A percentile compares a stretch with the other conserved stretches of the same genome.
These are phyloP conservation scores for Peromyscus leucopus DNA, from an alignment of 2,113 vertebrate genomes.

Conservation along the genomic window DNA sequence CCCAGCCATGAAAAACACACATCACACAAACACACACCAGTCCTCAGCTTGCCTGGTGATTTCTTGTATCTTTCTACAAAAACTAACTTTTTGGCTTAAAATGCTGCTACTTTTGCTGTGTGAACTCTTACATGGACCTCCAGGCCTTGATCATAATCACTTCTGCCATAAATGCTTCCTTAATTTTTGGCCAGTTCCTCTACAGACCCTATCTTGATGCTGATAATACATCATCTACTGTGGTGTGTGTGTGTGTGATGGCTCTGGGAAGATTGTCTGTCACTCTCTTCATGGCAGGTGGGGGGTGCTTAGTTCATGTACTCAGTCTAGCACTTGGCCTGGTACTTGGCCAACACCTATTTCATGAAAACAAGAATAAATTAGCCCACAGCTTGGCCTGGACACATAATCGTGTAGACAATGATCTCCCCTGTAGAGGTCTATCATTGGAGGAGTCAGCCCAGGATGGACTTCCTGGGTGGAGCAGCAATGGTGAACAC, in stretches of 20 bases:
- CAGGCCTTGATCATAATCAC: neutral
- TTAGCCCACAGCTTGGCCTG: neutral
- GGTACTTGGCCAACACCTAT: neutral
- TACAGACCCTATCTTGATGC: neutral
- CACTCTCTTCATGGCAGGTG: neutral
- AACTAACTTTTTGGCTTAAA: neutral
- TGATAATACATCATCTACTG: too few species aligned
- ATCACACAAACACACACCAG: neutral
- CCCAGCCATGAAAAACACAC: neutral
- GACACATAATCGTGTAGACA: neutral
- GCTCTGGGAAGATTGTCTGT: neutral
- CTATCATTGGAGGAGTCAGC: neutral
- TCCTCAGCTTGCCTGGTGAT: neutral
- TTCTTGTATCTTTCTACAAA: neutral
- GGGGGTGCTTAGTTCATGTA: neutral
- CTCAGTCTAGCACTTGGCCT: neutral
- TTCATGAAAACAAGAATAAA: neutral
- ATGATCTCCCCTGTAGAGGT: neutral
- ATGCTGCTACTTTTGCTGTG: neutral
- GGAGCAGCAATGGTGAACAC: neutral
- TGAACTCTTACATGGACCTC: neutral
- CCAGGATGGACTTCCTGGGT: neutral
- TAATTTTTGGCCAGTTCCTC: neutral
- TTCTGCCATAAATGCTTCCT: neutral
- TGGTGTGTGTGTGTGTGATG: rapidly evolving